phyloP scores from a whole-genome alignment of 2,797 vertebrate genomes.

The Schizothorax lantsangensis region DNA sequence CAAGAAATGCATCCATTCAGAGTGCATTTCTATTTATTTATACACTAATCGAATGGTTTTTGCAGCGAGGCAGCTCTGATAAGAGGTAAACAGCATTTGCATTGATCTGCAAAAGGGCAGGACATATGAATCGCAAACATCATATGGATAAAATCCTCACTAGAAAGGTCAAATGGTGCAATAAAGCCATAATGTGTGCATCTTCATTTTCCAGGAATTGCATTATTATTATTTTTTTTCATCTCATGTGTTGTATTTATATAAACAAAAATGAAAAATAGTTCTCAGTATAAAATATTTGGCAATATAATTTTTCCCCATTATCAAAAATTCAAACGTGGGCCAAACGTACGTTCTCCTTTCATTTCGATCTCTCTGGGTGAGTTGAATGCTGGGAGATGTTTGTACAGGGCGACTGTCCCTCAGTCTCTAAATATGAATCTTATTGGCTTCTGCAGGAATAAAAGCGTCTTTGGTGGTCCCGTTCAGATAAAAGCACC shows the following conservation, averaged over 20 bases:
- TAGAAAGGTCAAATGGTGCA: constrained; percentile 37
- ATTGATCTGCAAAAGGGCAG: constrained; percentile 32
- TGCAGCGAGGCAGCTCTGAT: constrained; percentile 24
- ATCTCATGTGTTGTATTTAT: constrained; percentile 5
- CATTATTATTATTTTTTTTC: constrained; percentile 40
- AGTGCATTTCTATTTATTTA: constrained; percentile 29
- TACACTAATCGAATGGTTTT: background rate
- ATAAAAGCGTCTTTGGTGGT: constrained; percentile 73
- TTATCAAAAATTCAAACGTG: constrained; percentile 12
- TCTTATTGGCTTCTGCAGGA: constrained; percentile 1
- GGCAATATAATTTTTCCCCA: constrained; percentile 7
- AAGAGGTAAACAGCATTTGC: constrained; percentile 36
- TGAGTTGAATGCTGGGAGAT: constrained; percentile 25
- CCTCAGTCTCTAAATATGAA: constrained; percentile 40
- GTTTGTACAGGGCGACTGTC: background rate
- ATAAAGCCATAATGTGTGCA: constrained; percentile 27
- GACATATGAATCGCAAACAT: background rate
- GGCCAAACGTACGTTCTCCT: constrained; percentile 1
- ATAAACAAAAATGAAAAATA: constrained; percentile 26
- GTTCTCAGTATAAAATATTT: constrained; percentile 50
- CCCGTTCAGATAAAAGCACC: constrained; percentile 56
- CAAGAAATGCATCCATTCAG: background rate
- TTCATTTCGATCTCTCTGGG: constrained; percentile 15
- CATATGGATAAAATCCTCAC: constrained; percentile 17
- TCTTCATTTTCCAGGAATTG: constrained; percentile 36